These are phyloP conservation scores for Brachyhypopomus occidentalis DNA, from an alignment of 2,113 vertebrate genomes.

Conservation along the genomic window DNA sequence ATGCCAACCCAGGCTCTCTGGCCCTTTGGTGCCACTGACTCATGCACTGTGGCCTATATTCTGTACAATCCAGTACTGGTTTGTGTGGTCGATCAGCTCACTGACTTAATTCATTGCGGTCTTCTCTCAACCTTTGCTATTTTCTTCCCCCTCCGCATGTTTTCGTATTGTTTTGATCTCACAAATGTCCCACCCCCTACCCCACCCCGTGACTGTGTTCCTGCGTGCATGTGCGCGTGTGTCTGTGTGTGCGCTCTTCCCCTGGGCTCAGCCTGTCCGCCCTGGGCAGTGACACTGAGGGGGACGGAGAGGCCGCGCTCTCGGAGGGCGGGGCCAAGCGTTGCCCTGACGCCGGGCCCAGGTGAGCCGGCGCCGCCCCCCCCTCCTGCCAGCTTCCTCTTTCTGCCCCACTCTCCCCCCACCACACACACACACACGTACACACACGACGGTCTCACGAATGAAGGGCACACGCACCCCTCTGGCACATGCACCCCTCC, in stretches of 20 bases:
- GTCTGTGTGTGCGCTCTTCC: slow-evolving; percentile 22
- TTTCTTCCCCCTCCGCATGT: slow-evolving; percentile 25
- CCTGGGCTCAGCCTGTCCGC: slow-evolving; percentile 60
- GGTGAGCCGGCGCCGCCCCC: slow-evolving; percentile 61
- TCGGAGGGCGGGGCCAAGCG: slow-evolving; percentile 49
- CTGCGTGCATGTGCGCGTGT: slow-evolving; percentile 12
- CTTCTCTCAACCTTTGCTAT: not conserved
- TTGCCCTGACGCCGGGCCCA: slow-evolving; percentile 50
- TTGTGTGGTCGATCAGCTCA: slow-evolving; percentile 2
- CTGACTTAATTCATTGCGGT: not conserved
- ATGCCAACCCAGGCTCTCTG: slow-evolving; percentile 47
- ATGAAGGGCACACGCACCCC: not conserved
- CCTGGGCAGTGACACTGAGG: slow-evolving; percentile 60
- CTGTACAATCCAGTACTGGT: not conserved
- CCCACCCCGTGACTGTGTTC: not conserved
- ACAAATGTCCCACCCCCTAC: slow-evolving; percentile 9
- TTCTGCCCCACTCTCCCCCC: not conserved
- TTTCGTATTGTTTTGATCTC: slow-evolving; percentile 17
- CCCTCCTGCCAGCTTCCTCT: not conserved
- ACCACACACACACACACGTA: too few species aligned
- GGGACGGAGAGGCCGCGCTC: slow-evolving; percentile 44
- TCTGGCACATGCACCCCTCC: too few species aligned
- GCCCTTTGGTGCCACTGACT: slow-evolving; percentile 31
- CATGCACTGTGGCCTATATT: slow-evolving; percentile 15
- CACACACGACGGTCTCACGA: not conserved